These are phyloP conservation scores for Sterrhoptilus dennistouni DNA, from an alignment of 2,113 vertebrate genomes.

Conservation along the genomic window DNA sequence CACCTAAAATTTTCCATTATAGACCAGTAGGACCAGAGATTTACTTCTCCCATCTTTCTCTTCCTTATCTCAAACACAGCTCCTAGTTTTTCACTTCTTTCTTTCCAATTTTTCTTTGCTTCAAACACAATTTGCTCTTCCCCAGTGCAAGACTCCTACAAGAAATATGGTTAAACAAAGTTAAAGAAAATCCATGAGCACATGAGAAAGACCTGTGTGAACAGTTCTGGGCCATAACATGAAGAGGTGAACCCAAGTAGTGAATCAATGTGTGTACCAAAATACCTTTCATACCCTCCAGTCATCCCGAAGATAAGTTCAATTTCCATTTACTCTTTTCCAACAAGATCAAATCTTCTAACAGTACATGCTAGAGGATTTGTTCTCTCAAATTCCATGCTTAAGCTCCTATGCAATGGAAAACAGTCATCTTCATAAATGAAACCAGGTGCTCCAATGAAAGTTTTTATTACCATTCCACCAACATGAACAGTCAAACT, in stretches of 20 bases:
- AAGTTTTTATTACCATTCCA: constrained; percentile 67
- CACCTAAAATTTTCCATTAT: background rate
- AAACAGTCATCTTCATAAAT: background rate
- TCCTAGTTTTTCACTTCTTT: background rate
- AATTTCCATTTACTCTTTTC: background rate
- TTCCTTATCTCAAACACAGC: background rate
- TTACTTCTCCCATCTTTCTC: background rate
- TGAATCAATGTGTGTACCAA: background rate
- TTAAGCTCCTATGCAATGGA: background rate
- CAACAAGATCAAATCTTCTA: background rate
- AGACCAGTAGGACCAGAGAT: background rate
- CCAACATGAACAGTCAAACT: background rate
- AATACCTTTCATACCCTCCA: background rate
- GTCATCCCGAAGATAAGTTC: background rate
- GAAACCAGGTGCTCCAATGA: background rate
- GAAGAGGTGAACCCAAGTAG: background rate
- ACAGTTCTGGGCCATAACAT: background rate
- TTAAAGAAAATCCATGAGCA: background rate
- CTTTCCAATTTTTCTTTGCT: background rate
- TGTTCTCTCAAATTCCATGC: background rate
- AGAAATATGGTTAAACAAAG: background rate
- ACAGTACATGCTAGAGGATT: background rate
- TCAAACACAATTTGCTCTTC: background rate
- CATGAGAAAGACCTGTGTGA: background rate
- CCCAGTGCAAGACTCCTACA: background rate